Conservation (phyloP, 2,113 vertebrate genomes). For the Mixornis gularis region DNA sequence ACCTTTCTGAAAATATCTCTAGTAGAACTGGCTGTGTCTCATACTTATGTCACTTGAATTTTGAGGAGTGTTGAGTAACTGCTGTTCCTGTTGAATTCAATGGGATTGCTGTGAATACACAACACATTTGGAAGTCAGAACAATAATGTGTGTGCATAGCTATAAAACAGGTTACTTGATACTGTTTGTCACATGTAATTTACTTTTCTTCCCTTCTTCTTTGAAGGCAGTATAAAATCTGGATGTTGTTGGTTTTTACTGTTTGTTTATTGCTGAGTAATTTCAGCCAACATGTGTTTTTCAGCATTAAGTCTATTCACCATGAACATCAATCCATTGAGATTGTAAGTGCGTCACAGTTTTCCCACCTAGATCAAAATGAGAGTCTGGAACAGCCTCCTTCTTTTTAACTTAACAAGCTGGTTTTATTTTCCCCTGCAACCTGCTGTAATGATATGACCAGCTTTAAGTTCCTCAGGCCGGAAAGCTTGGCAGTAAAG, state of each 20-base stretch:
- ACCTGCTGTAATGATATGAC: conserved; percentile 21
- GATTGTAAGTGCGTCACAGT: background rate
- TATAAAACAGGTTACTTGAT: conserved; percentile 35
- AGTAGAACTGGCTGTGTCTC: background rate
- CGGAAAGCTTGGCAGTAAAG: background rate
- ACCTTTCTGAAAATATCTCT: background rate
- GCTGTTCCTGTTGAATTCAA: background rate
- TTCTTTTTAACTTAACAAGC: background rate
- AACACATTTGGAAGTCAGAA: background rate
- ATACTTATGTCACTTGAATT: background rate
- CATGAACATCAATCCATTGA: conserved; percentile 8
- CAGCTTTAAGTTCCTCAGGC: conserved; percentile 22
- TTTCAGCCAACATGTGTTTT: conserved; percentile 51
- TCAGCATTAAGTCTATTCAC: conserved; percentile 39
- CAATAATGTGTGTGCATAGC: background rate
- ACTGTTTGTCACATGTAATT: conserved; percentile 25
- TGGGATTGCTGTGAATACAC: background rate
- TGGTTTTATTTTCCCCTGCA: conserved; percentile 9
- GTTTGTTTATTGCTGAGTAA: conserved; percentile 56
- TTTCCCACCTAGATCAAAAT: conserved; percentile 64
- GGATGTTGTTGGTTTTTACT: conserved; percentile 45
- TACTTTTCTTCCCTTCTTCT: conserved; percentile 22
- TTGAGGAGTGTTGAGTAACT: background rate
- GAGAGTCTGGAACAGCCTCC: conserved; percentile 25
- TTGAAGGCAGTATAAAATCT: conserved; percentile 49